Evolutionary conservation across 2,113 vertebrate species (phyloP), one percentile per base, ranked within the genome.

Genomic region (Maccullochella peelii): DNA sequence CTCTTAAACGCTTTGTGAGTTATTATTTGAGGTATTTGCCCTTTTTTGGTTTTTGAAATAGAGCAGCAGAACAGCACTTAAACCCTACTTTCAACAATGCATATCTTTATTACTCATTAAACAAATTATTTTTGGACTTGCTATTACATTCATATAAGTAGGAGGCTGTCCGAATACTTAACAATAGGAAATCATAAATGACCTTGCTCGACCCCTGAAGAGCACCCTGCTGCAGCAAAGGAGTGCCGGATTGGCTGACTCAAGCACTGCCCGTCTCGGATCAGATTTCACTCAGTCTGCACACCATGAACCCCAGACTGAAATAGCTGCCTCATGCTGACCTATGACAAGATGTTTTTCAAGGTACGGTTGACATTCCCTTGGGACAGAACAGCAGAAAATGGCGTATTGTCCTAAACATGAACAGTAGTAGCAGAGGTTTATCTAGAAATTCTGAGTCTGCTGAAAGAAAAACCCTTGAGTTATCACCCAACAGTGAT

Each of bases 281-380:
- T 94, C 91, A 77, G 57, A 91, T 95, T 94, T 92, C 92, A 88
- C 84, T 87, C 70, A 0, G 75, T 84, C 84, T 80, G 91, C 86
- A 88, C 80, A 80, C 67, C 84, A 30, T 85, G 86, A 69, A 88
- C 86, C 74, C 44, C 63, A 36, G 86, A 91, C 92, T 52, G 80
- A 94, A 94, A 94, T 92, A 92, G 88, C 87, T 89, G 57, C 67
- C 55, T 77, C 30, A 25, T 82, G 86, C 47, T 81, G 87, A 89
- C 77, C 80, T 86, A 73, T 42, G 85, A 83, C 75, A 72, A 83
- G 49, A 86, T 86, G 62, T 57, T 62, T 84, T 80, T 90, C 38
- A 83, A 89, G 68, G 68, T 67, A 80, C 25, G 2, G 33, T 72
- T 73, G 20, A 75, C 54, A 58, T 75, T 77, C 54, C 16, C 20